Percentiles rank a stretch among this genome's conserved stretches.
These are phyloP conservation scores for Orchesellides sinensis DNA, from an alignment of 2,888 invertebrate species.

Conservation along the genomic window DNA sequence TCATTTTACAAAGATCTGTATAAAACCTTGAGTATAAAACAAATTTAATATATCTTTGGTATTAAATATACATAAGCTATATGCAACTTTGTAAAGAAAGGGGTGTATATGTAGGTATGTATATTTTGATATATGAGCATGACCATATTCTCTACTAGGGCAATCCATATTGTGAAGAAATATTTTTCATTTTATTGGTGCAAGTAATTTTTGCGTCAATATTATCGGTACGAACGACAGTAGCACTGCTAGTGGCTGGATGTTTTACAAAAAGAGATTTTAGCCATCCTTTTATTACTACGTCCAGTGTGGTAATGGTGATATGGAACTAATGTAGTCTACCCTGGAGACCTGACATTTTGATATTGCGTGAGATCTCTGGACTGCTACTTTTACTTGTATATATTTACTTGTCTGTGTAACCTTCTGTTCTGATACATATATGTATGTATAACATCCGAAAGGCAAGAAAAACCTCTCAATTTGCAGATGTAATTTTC, in stretches of 20 bases:
- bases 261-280: conserved; percentile 41
- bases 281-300: conserved; percentile 52
- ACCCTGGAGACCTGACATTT: conserved; percentile 61
- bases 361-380: conserved; percentile 52
- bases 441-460: background rate
- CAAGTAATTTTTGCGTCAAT: conserved; percentile 31
- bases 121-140: too few relatives aligned
- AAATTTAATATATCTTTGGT: too few relatives aligned
- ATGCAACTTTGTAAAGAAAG: too few relatives aligned
- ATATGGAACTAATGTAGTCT: conserved; percentile 30
- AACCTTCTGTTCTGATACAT: background rate
- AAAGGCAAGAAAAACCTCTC: conserved; percentile 39
- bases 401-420: too few relatives aligned
- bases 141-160: too few relatives aligned
- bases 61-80: too few relatives aligned
- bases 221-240: conserved; percentile 35
- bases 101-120: background rate
- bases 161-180: too few relatives aligned
- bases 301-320: conserved; percentile 14
- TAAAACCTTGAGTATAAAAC: too few relatives aligned
- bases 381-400: conserved; percentile 9
- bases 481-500: conserved; percentile 57
- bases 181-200: conserved; percentile 32
- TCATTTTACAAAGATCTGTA: background rate
- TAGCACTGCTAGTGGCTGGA: too few relatives aligned